phyloP scores from a whole-genome alignment of 64 coral and sea anemone species.

The Anthopleura sola region DNA sequence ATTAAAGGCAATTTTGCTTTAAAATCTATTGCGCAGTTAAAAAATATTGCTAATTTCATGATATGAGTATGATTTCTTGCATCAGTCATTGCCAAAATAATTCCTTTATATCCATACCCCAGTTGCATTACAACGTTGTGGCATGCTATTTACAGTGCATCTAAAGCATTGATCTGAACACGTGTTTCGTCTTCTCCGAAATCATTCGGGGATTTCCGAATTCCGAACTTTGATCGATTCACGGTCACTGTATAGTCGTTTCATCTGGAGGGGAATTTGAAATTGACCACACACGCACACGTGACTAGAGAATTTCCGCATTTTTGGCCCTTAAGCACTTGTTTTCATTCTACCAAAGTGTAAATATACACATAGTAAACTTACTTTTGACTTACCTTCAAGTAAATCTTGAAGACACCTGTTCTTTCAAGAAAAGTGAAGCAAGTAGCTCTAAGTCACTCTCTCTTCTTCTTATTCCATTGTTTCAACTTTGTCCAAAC shows the following conservation, averaged over 20 bases:
- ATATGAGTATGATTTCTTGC: neutral
- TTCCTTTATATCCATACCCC: neutral
- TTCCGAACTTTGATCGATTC: neutral
- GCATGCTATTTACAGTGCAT: neutral
- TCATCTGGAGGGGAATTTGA: conserved; percentile 17
- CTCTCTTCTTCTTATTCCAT: neutral
- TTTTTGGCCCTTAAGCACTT: neutral
- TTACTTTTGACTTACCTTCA: neutral
- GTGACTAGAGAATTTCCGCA: neutral
- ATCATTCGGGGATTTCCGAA: neutral
- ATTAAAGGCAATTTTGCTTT: neutral
- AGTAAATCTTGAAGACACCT: neutral
- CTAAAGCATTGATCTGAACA: neutral
- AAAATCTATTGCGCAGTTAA: neutral
- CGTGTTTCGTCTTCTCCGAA: neutral
- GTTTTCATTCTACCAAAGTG: neutral
- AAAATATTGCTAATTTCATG: neutral
- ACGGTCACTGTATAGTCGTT: neutral
- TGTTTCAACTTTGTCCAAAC: neutral
- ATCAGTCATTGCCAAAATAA: neutral
- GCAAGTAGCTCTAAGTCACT: neutral
- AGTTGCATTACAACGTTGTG: neutral
- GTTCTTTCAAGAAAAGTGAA: neutral
- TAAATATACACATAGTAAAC: neutral
- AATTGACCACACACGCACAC: neutral